Conservation (phyloP, 2,888 invertebrate genomes). For the Sminthurinus aureus region DNA sequence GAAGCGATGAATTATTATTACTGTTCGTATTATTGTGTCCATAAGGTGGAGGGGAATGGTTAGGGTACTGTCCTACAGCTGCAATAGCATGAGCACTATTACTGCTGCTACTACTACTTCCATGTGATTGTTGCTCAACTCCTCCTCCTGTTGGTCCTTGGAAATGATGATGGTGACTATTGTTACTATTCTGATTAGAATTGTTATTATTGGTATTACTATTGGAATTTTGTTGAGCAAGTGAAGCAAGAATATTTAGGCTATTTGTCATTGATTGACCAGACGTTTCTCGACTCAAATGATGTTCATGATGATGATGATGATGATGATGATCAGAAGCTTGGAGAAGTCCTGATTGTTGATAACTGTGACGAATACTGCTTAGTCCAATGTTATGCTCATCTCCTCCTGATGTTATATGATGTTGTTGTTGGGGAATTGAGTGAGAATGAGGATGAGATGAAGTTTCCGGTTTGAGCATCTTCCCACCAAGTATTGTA, state of each 20-base stretch:
- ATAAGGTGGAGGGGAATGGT: conserved; percentile 57
- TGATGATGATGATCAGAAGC: neutral
- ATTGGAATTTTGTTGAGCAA: conserved; percentile 39
- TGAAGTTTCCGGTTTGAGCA: conserved; percentile 24
- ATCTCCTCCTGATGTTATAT: conserved; percentile 3
- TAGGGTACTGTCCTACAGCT: conserved; percentile 51
- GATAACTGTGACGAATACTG: conserved; percentile 25
- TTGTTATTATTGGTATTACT: conserved; percentile 1
- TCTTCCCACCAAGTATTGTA: conserved; percentile 8
- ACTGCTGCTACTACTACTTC: conserved; percentile 12
- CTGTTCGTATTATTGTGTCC: conserved; percentile 18
- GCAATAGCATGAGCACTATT: conserved; percentile 55
- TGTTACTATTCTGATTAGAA: neutral
- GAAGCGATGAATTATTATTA: conserved; percentile 27
- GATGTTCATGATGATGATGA: neutral
- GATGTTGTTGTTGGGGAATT: neutral
- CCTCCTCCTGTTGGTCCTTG: conserved; percentile 31
- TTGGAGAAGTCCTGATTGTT: neutral
- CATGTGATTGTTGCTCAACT: conserved; percentile 35
- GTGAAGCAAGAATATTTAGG: conserved; percentile 34
- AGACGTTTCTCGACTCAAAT: neutral
- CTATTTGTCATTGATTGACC: conserved; percentile 19
- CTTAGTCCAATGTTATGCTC: conserved; percentile 24
- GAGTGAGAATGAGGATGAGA: conserved; percentile 19
- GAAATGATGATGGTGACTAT: conserved; percentile 41